Evolutionary conservation across 2,888 invertebrate species (phyloP).

Genomic region (Norana najaformis): DNA sequence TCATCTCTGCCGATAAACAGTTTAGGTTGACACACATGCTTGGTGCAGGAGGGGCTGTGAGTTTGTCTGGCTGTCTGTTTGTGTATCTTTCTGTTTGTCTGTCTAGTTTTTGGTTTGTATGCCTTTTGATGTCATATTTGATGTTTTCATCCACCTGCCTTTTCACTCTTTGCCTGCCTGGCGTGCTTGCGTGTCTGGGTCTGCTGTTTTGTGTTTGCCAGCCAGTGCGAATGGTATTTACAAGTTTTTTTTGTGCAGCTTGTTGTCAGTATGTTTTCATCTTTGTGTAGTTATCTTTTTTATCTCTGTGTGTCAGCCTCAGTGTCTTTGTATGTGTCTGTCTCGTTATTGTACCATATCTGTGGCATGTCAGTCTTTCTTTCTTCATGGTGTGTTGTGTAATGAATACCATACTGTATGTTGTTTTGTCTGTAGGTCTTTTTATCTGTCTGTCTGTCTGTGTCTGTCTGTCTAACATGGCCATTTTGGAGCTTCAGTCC

Average conservation of each 20-base stretch:
- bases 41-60: background rate
- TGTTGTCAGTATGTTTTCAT: background rate
- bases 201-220: background rate
- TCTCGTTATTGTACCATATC: background rate
- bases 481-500: background rate
- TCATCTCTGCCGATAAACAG: background rate
- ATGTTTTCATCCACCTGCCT: background rate
- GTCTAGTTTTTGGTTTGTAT: background rate
- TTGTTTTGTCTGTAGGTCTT: background rate
- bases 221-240: background rate
- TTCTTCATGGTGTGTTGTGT: background rate
- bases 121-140: background rate
- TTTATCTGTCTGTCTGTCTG: background rate
- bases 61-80: background rate
- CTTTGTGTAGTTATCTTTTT: background rate
- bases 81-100: background rate
- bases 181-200: background rate
- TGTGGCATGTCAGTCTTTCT: background rate
- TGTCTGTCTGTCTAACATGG: background rate
- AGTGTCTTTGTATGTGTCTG: background rate
- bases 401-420: background rate
- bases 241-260: conserved; percentile 3
- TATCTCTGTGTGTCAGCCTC: background rate
- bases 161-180: background rate
- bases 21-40: background rate